Base-by-base conservation (phyloP, 2,888 invertebrate genomes). In the Troides helena region DNA sequence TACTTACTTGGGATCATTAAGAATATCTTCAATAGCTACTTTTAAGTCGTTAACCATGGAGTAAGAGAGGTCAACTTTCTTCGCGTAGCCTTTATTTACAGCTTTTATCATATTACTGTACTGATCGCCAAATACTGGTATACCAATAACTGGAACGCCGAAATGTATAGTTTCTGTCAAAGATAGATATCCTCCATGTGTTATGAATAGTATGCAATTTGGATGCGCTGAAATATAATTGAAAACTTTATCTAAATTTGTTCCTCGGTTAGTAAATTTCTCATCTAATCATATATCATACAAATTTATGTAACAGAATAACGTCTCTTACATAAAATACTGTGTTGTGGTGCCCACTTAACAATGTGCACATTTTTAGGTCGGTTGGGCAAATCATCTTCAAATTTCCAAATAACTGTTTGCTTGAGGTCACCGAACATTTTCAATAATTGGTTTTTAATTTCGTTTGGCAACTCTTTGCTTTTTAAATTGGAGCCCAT, bases 321-420 rank as follows among this genome's bases (percentile, higher is more conserved):
- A 7, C n/a, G n/a, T n/a, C n/a, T 53, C 59, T 50, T 64, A 76
- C 76, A 69, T 58, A 87, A 74, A 58, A 88, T 81, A 64, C 83
- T 83, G 23, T 77, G 80, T 71, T 92, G 90, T 2, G 90, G 89
- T 18, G 88, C 83, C 89, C 92, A 93, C 14, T 85, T 75, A 7
- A 85, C 67, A 0, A 92, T 77, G 67, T 86, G 83, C 0, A 93
- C 86, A 75, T 93, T 93, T 8, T 80, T 76, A 0, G 90, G 89
- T 6, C 77, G 18, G 25, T 83, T 76, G 0, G 81, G 78, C 23
- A 88, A 58, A 0, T 73, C 72, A 53, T 86, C 85, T 70, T 90
- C 91, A 72, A 88, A 88, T 74, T 92, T 93, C 93, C 93, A 93
- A 17, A 93, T 68, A 0, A 93, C 88, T 0, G 84, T 85, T 72